phyloP scores from a whole-genome alignment of 1,140 invertebrate species.

The Lordiphosa collinella region DNA sequence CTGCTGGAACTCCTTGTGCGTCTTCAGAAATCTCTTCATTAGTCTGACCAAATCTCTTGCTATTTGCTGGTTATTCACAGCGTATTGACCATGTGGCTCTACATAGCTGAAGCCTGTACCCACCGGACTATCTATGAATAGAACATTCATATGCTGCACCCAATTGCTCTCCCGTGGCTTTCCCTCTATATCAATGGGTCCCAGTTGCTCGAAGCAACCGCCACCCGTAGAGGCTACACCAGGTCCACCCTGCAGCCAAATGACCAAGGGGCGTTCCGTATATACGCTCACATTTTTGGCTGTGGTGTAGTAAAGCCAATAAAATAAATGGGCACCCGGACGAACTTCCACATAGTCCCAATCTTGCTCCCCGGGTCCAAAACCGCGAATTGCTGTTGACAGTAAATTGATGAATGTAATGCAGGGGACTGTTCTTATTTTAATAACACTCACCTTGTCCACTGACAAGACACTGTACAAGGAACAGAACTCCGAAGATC shows the following conservation, averaged over 20 bases:
- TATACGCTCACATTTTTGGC: conserved; percentile 81
- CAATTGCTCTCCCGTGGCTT: conserved; percentile 86
- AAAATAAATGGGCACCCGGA: conserved; percentile 88
- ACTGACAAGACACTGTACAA: conserved; percentile 10
- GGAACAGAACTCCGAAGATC: conserved; percentile 18
- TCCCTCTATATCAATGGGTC: conserved; percentile 85
- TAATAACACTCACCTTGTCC: conserved; percentile 30
- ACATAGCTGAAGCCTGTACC: conserved; percentile 93
- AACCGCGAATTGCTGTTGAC: conserved; percentile 66
- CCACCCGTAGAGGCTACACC: conserved; percentile 88
- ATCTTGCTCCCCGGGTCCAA: conserved; percentile 83
- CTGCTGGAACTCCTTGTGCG: conserved; percentile 84
- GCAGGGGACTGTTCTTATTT: too few species aligned
- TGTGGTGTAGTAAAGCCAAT: conserved; percentile 89
- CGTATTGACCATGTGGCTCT: conserved; percentile 81
- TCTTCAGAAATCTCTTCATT: conserved; percentile 83
- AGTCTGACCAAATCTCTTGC: conserved; percentile 88
- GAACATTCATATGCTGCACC: conserved; percentile 88
- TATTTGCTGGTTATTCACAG: conserved; percentile 86
- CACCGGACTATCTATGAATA: conserved; percentile 94
- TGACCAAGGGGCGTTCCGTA: conserved; percentile 85
- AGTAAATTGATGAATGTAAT: background rate
- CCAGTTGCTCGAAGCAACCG: conserved; percentile 90
- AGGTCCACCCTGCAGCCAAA: conserved; percentile 90
- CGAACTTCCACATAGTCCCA: conserved; percentile 86